Conservation (phyloP, 2,113 vertebrate species). For the Salvelinus namaycush region DNA sequence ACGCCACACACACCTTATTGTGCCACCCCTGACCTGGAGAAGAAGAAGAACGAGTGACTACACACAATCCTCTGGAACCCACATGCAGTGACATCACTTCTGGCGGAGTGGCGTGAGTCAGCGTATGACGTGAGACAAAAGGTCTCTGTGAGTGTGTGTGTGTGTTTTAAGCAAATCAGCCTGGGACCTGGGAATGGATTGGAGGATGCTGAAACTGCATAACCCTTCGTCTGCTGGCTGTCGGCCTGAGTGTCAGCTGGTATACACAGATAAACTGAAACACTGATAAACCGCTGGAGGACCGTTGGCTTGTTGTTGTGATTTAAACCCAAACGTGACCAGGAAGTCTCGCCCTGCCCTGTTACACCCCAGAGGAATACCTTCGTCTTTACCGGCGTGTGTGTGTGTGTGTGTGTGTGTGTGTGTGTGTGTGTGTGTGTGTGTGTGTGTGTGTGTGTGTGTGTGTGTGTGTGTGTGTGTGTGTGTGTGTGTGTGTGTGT, state of each 20-base stretch:
- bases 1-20: neutral
- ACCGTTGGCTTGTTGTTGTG: slow-evolving; percentile 13
- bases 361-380: slow-evolving; percentile 20
- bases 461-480: slow-evolving; percentile 10
- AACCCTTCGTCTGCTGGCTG: slow-evolving; percentile 5
- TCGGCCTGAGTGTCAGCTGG: slow-evolving; percentile 33
- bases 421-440: slow-evolving; percentile 11
- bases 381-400: slow-evolving; percentile 10
- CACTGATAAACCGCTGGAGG: slow-evolving; percentile 36
- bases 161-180: slow-evolving; percentile 29
- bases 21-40: neutral
- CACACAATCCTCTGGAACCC: slow-evolving; percentile 14
- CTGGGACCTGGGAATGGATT: slow-evolving; percentile 40
- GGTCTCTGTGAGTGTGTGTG: slow-evolving; percentile 26
- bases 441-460: slow-evolving; percentile 16
- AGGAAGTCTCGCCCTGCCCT: slow-evolving; percentile 35
- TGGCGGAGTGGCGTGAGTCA: neutral
- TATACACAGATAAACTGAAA: slow-evolving; percentile 28
- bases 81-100: neutral
- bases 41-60: slow-evolving; percentile 1
- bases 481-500: slow-evolving; percentile 7
- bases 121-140: slow-evolving; percentile 25
- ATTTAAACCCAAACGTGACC: slow-evolving; percentile 40
- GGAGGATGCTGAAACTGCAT: slow-evolving; percentile 18
- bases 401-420: slow-evolving; percentile 14